Evolutionary conservation across 1,140 invertebrate species (phyloP).

Genomic region (Heliconius hewitsoni): DNA sequence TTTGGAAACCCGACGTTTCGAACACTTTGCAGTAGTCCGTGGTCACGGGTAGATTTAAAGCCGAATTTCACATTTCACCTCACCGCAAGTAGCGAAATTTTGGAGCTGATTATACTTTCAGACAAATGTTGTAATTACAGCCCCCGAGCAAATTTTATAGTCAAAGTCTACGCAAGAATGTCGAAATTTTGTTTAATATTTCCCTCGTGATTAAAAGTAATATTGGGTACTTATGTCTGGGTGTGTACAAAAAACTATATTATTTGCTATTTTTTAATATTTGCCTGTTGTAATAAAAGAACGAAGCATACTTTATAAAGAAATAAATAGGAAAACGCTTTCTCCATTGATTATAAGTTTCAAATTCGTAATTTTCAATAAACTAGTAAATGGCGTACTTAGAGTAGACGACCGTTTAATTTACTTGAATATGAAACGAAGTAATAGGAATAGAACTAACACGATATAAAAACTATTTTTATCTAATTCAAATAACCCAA

Average conservation of each 20-base stretch:
- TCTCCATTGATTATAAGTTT: no score
- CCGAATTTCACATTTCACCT: background rate
- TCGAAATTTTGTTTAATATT: slow-evolving; percentile 22
- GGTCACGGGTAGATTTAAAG: no score
- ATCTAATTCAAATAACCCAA: background rate
- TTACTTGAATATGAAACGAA: background rate
- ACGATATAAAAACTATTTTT: background rate
- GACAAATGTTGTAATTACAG: slow-evolving; percentile 33
- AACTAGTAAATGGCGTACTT: no score
- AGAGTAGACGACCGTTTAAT: no score
- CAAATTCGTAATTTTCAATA: no score
- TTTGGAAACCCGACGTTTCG: no score
- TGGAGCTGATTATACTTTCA: slow-evolving; percentile 33
- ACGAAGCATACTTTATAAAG: background rate
- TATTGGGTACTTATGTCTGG: background rate
- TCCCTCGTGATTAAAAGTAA: slow-evolving; percentile 5
- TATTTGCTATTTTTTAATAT: background rate
- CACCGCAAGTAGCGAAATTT: slow-evolving; percentile 29
- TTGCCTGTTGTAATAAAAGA: background rate
- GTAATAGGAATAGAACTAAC: background rate
- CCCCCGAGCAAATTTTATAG: slow-evolving; percentile 25
- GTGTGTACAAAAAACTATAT: background rate
- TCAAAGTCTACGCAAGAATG: slow-evolving; percentile 27
- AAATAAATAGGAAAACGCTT: background rate
- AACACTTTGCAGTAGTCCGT: no score